phyloP scores from a whole-genome alignment of 2,888 invertebrate genomes.

The Hanleya hanleyi region DNA sequence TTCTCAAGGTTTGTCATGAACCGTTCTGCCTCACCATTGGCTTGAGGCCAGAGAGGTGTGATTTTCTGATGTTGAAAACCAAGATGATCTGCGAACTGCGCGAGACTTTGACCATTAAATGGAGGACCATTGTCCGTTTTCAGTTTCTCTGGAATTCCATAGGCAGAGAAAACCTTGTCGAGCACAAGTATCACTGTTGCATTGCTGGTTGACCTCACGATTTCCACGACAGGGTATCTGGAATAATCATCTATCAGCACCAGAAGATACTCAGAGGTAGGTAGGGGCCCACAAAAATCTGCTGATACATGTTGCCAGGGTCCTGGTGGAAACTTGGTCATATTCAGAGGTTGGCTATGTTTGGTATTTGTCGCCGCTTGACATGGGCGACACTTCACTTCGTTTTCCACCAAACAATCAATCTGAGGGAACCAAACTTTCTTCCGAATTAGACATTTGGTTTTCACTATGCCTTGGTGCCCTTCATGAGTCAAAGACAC shows the following conservation, averaged over 20 bases:
- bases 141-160: conserved; percentile 15
- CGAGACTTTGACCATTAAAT: conserved; percentile 6
- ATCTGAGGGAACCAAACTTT: conserved; percentile 51
- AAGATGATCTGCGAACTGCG: not conserved
- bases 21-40: conserved; percentile 12
- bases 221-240: not conserved
- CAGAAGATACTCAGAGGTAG: not conserved
- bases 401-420: conserved; percentile 37
- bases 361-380: conserved; percentile 20
- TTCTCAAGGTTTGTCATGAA: conserved; percentile 11
- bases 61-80: conserved; percentile 9
- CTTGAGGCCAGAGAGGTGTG: conserved; percentile 19
- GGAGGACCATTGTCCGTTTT: conserved; percentile 22
- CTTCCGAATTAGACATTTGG: conserved; percentile 38
- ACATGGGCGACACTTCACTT: conserved; percentile 22
- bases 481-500: conserved; percentile 43
- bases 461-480: conserved; percentile 47
- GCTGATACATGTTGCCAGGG: not conserved
- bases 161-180: conserved; percentile 25
- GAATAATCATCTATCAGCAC: not conserved
- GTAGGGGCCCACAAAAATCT: not conserved
- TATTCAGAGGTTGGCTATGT: conserved; percentile 13
- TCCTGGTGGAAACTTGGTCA: conserved; percentile 19
- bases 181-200: not conserved
- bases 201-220: not conserved